phyloP scores from a whole-genome alignment of 2,113 vertebrate genomes.

The Neotragus pygmaeus region DNA sequence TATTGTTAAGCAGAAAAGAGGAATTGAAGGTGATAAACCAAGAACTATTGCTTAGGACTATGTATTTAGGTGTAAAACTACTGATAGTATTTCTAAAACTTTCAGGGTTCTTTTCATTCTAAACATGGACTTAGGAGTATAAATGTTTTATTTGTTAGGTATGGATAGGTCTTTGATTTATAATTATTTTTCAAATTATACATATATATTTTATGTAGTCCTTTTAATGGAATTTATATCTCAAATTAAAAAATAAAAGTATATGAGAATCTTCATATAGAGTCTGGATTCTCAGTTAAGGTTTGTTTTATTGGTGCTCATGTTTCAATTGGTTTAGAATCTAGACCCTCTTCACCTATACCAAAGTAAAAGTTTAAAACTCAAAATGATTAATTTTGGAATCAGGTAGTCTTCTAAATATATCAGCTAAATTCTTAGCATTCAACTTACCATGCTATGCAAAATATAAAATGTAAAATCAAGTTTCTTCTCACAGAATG shows the following conservation, averaged over 20 bases:
- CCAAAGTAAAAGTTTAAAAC: neutral
- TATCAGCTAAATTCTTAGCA: neutral
- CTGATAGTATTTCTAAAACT: neutral
- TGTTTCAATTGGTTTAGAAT: neutral
- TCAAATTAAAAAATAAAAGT: neutral
- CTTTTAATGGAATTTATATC: neutral
- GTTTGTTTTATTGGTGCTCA: neutral
- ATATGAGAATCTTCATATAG: neutral
- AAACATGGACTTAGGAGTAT: neutral
- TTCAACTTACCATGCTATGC: neutral
- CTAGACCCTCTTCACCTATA: neutral
- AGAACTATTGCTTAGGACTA: neutral
- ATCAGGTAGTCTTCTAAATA: neutral
- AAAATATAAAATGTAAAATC: neutral
- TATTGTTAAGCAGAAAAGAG: neutral
- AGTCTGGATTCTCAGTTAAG: neutral
- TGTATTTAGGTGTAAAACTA: neutral
- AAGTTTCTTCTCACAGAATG: neutral
- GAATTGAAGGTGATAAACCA: neutral
- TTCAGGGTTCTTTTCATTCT: neutral
- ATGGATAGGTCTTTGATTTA: neutral
- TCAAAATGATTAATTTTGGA: neutral
- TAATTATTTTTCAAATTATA: neutral
- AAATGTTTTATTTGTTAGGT: neutral
- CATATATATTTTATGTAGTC: neutral